Base-by-base conservation (phyloP, 2,888 invertebrate genomes). In the Tetheella fluctuosa region DNA sequence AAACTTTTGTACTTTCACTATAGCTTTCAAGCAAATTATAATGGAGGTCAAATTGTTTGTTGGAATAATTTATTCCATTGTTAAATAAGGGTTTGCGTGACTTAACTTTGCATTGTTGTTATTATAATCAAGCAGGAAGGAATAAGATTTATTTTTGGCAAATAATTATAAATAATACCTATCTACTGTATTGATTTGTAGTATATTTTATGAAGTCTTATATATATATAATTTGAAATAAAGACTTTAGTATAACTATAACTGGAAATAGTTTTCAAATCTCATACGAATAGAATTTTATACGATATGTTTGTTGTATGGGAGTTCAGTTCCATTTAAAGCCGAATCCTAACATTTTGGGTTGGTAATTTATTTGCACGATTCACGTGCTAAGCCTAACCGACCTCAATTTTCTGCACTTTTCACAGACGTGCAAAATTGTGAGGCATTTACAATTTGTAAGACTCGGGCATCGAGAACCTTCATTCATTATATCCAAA, bases 1-100 rank as follows among this genome's bases (percentile, higher is more conserved):
- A 77, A 82, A 82, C 76, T 84, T 81, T 79, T 74, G 65, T 25
- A 63, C 58, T 60, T 59, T 57, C 30, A 55, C 57, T 54, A 34
- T 48, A 48, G 58, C 58, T 58, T 54, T 52, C 25, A 61, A 59
- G 60, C 57, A 55, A 67, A 20, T 52, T 56, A 23, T 56, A 53
- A 63, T 60, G 63, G 52, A 61, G 62, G 54, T 60, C 53, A 54
- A 60, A 65, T 69, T 69, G 67, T 70, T 71, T 64, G 67, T 64
- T 62, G 48, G 64, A 67, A 70, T 73, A 70, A 73, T 67, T 65
- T 62, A 69, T 58, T 61, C 37, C 55, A 61, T 64, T 63, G 62
- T 64, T 61, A 63, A 61, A 59, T 61, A 59, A 67, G 67, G 60
- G 62, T 59, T 59, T 52, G 59, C 58, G 59, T 62, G 64, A 71